Evolutionary conservation across 2,113 vertebrate species (phyloP), one percentile per base, ranked within the genome.

Genomic region (Capreolus pygargus): DNA sequence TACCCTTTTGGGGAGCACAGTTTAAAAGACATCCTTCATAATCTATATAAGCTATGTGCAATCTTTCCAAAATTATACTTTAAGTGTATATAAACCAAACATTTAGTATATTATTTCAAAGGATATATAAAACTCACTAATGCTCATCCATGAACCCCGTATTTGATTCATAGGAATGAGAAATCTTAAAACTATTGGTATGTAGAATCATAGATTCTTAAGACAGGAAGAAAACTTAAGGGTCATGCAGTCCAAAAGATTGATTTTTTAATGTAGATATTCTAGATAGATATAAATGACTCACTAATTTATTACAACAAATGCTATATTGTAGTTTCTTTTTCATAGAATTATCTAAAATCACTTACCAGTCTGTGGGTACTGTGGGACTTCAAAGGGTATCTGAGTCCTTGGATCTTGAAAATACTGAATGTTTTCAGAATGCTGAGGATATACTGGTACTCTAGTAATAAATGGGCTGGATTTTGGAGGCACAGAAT

Each of bases 381-480:
- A 99, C 76, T 99, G 99, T 45, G 98, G 98, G 15, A 99, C 97
- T 95, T 99, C 99, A 27, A 99, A 99, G 0, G 99, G 98, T 98
- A 99, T 98, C 60, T 99, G 98, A 95, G 99, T 98, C 96, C 99
- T 99, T 94, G 99, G 98, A 89, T 99, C 99, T 99, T 99, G 99
- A 98, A 99, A 99, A 98, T 99, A 99, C 43, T 99, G 98, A 98
- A 99, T 98, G 13, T 97, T 99, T 98, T 99, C 99, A 81, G 99
- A 99, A 61, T 99, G 99, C 82, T 99, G 98, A 94, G 99, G 99
- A 98, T 99, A 99, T 39, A 99, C 96, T 6, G 99, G 98, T 91
- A 99, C 98, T 97, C 99, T 99, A 97, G 99, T 97, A 95, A 99
- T 98, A 96, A 99, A 99, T 1, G 99, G 99, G 97, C 99, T 99